Percentiles rank a stretch among this genome's conserved stretches.
These are phyloP conservation scores for Zootermopsis nevadensis DNA, from an alignment of 2,888 invertebrate genomes.

Conservation along the genomic window DNA sequence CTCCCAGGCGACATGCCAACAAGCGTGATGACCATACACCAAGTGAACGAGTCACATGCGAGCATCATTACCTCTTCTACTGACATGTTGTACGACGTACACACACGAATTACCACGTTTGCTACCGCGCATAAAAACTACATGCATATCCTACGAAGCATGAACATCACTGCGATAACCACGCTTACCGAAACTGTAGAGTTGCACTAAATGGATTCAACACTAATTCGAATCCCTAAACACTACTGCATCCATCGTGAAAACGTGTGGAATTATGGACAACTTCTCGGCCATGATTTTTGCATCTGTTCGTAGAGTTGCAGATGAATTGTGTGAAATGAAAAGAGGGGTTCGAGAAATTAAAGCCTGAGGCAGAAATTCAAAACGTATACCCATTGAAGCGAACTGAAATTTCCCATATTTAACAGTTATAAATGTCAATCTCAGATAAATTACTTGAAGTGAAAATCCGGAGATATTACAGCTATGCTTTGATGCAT, in stretches of 20 bases:
- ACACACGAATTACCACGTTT: no score
- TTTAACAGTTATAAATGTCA: no score
- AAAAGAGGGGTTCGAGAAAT: not conserved
- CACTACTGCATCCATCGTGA: not conserved
- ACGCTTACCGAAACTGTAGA: no score
- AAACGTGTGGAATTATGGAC: not conserved
- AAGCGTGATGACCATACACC: conserved; percentile 10
- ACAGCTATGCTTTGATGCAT: no score
- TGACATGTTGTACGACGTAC: not conserved
- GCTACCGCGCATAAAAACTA: no score
- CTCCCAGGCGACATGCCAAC: conserved; percentile 18
- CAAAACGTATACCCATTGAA: not conserved
- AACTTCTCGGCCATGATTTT: not conserved
- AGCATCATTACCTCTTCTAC: not conserved
- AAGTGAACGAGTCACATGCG: not conserved
- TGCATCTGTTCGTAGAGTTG: not conserved
- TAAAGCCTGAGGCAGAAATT: not conserved
- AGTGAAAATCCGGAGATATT: no score
- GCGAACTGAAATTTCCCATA: not conserved
- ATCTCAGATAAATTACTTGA: no score
- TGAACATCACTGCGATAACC: no score
- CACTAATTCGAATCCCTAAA: not conserved
- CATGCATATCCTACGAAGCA: no score
- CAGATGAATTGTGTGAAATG: not conserved
- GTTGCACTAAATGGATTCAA: not conserved